Evolutionary conservation across 2,113 vertebrate species (phyloP), one percentile per base, ranked within the genome.

Genomic region (Chaenocephalus aceratus): DNA sequence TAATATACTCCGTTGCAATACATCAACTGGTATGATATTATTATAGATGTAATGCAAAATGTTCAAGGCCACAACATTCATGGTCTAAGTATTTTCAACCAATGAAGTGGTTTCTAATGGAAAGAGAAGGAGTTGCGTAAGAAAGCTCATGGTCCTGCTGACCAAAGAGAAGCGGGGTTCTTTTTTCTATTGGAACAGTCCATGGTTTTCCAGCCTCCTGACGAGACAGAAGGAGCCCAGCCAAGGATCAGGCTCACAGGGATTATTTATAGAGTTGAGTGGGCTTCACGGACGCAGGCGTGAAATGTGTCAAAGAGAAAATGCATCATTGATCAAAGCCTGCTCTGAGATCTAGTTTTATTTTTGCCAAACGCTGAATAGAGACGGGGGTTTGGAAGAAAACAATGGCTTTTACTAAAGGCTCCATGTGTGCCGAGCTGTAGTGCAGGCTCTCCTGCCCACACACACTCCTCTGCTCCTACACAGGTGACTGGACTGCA

Each of bases 231-330:
- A 89, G 74, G 88, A 91, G 89, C 83, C 85, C 72, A 87, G 84
- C 88, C 85, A 87, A 90, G 79, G 84, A 88, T 90, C 91, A 78
- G 85, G 80, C 90, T 91, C 88, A 68, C 79, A 1, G 88, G 79
- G 86, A 88, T 88, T 95, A 95, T 94, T 94, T 93, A 92, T 95
- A 95, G 93, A 90, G 76, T 59, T 91, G 94, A 92, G 94, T 95
- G 94, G 94, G 94, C 89, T 93, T 85, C 80, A 72, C 64, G 85
- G 90, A 85, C 79, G 84, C 89, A 81, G 91, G 92, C 89, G 76
- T 91, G 77, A 88, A 89, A 93, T 91, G 91, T 91, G 87, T 94
- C 94, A 93, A 84, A 85, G 83, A 83, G 87, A 87, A 93, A 89
- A 93, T 83, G 85, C 89, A 93, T 91, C 89, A 87, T 87, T 88